A percentile compares a stretch with the other conserved stretches of the same genome.
phyloP scores from a whole-genome alignment of 1,140 invertebrate genomes.

The Aphidius ervi region DNA sequence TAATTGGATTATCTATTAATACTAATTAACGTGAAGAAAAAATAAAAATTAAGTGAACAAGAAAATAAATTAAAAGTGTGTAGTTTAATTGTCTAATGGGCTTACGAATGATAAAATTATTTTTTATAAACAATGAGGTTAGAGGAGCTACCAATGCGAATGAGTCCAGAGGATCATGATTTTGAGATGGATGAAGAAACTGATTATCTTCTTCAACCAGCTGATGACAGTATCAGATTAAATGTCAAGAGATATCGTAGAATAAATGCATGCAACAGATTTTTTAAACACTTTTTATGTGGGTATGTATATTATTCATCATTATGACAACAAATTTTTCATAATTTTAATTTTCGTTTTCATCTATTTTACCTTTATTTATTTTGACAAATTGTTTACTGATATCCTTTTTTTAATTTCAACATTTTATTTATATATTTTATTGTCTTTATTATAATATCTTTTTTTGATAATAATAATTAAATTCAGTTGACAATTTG shows the following conservation, averaged over 20 bases:
- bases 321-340: neutral
- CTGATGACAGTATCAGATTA: constrained; percentile 44
- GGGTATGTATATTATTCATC: constrained; percentile 47
- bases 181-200: constrained; percentile 66
- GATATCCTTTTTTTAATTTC: no score
- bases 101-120: neutral
- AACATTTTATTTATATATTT: no score
- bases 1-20: no score
- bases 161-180: constrained; percentile 55
- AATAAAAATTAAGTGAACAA: neutral
- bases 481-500: no score
- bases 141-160: constrained; percentile 57
- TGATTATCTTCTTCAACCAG: constrained; percentile 59
- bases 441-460: no score
- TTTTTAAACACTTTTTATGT: constrained; percentile 49
- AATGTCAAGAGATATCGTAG: constrained; percentile 37
- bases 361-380: neutral
- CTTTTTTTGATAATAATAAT: no score
- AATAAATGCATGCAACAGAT: constrained; percentile 41
- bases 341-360: neutral
- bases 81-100: neutral
- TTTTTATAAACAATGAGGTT: constrained; percentile 40
- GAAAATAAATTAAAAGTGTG: neutral
- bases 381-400: no score
- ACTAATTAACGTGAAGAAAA: neutral